Evolutionary conservation across 2,888 invertebrate genomes (phyloP).

Genomic region (Abrostola tripartita): DNA sequence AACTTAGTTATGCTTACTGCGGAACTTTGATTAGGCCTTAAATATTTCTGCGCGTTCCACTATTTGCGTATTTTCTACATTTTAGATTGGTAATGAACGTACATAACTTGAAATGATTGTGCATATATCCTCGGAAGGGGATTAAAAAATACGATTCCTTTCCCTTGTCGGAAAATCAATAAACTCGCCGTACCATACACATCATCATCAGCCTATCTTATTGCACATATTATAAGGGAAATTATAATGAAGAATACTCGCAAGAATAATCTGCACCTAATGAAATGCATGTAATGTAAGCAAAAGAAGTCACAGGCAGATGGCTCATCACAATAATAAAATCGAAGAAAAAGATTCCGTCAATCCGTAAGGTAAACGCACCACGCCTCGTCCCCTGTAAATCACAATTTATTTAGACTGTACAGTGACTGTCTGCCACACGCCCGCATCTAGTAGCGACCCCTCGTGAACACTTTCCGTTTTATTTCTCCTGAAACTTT

Average conservation of each 20-base stretch:
- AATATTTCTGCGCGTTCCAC: constrained; percentile 40
- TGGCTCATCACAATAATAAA: constrained; percentile 14
- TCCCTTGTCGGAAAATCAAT: no score
- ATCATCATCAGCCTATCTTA: no score
- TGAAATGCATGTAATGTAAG: not conserved
- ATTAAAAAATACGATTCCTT: no score
- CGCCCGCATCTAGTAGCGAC: constrained; percentile 59
- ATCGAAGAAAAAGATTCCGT: constrained; percentile 24
- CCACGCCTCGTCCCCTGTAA: constrained; percentile 50
- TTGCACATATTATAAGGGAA: no score
- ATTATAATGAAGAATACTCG: no score
- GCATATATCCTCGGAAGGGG: not conserved
- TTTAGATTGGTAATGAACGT: constrained; percentile 15
- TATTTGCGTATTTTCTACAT: constrained; percentile 19
- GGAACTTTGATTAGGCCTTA: constrained; percentile 56
- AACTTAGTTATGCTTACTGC: constrained; percentile 47
- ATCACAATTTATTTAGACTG: constrained; percentile 64
- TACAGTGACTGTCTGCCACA: constrained; percentile 54
- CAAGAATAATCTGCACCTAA: no score
- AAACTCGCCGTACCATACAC: no score
- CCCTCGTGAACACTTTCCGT: constrained; percentile 61
- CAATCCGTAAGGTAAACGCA: constrained; percentile 49
- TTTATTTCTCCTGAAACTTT: constrained; percentile 68
- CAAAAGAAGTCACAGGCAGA: constrained; percentile 14
- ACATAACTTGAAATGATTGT: constrained; percentile 3